Base-by-base conservation (phyloP, 2,888 invertebrate species). In the Spilosoma lubricipeda region DNA sequence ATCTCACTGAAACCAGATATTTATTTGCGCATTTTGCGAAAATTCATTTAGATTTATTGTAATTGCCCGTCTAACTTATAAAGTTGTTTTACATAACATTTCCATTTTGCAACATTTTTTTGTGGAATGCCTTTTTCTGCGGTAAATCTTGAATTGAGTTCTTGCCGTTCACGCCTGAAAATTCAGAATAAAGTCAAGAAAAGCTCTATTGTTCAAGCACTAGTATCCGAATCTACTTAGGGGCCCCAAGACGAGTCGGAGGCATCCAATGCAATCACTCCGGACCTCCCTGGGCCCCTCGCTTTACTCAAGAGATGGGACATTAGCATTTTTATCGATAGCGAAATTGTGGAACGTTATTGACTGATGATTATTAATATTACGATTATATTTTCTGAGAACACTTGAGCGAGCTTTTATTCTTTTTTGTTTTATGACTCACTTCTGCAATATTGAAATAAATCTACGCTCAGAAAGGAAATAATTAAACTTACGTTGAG, bases 271-370 rank as follows among this genome's bases (percentile, higher is more conserved):
- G 93, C 93, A 93, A 93, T 94, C 94, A 92, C 90, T 90, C 89
- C 84, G 85, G 87, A 77, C 81, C 87, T 88, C 89, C 86, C 86
- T 83, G 86, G 67, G 74, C 79, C 77, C 83, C 83, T 78, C 64
- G 56, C 73, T 77, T 73, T 71, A 63, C 27, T 67, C 72, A 76
- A 92, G 93, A 91, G 92, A 91, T 90, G 91, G 86, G 85, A 86
- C 86, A 93, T 93, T 94, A 91, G 93, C 93, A 94, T 93, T 93
- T 94, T 94, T 94, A 94, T 94, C 93, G 94, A 94, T 91, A 91
- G 80, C 81, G 87, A 88, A 90, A 89, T 90, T 89, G 88, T 87
- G 77, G 86, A 84, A 82, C 80, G 81, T 85, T 78, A 89, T 91
- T 90, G 90, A 85, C 84, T 82, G 82, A 84, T 84, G 85, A 85